Conservation (phyloP, 2,113 vertebrate species). For the Sebastes schlegelii region DNA sequence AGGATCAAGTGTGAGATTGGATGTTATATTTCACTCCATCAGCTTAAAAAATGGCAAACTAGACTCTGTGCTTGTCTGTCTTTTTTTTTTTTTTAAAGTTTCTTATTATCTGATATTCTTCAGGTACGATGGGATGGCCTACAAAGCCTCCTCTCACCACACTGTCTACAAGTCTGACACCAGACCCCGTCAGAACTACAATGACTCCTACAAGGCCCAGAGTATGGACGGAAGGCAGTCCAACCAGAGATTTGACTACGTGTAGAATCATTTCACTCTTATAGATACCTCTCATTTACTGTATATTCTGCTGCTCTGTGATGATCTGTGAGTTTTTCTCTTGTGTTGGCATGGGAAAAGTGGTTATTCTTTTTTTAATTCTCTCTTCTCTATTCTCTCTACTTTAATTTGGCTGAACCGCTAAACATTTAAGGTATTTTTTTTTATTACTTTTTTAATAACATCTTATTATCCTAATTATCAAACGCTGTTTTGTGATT, state of each 20-base stretch:
- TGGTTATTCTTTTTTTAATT: neutral
- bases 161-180: slow-evolving; percentile 83
- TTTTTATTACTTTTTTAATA: neutral
- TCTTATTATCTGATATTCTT: neutral
- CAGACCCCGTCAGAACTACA: slow-evolving; percentile 50
- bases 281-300: slow-evolving; percentile 5
- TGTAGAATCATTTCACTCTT: slow-evolving; percentile 74
- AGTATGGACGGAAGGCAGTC: slow-evolving; percentile 85
- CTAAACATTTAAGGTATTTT: neutral
- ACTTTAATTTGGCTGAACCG: neutral
- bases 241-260: slow-evolving; percentile 90
- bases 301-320: neutral
- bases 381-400: too few species aligned
- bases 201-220: slow-evolving; percentile 80
- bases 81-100: neutral
- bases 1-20: neutral
- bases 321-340: neutral
- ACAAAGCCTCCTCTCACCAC: slow-evolving; percentile 86
- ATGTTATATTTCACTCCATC: neutral
- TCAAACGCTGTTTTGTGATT: slow-evolving; percentile 1
- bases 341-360: slow-evolving; percentile 4
- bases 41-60: neutral
- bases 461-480: neutral
- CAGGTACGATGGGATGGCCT: slow-evolving; percentile 89
- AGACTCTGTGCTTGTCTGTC: neutral